These are phyloP conservation scores for Drepana arcuata DNA, from an alignment of 1,140 invertebrate species.

Conservation along the genomic window DNA sequence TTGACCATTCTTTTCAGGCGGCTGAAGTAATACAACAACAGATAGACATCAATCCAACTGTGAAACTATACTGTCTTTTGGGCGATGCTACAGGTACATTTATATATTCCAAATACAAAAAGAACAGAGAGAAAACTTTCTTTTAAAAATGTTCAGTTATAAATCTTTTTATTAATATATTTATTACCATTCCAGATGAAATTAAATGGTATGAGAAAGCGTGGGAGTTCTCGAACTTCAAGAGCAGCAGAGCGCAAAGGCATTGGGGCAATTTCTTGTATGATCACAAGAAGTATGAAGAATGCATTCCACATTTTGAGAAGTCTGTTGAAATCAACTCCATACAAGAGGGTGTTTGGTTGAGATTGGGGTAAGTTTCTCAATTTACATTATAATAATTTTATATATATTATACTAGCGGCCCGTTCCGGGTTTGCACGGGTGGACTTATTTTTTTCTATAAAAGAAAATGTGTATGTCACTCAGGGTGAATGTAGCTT, in stretches of 20 bases:
- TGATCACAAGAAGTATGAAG: constrained; percentile 80
- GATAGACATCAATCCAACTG: constrained; percentile 84
- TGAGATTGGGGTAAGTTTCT: constrained; percentile 84
- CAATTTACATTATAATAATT: too few species aligned
- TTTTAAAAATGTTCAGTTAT: neutral
- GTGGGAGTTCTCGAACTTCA: constrained; percentile 89
- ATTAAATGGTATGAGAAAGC: constrained; percentile 90
- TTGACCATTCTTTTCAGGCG: constrained; percentile 76
- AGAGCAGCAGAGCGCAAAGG: constrained; percentile 85
- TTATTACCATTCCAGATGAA: constrained; percentile 73
- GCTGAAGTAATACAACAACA: constrained; percentile 90
- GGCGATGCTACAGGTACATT: constrained; percentile 74
- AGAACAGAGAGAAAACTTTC: neutral
- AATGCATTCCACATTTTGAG: constrained; percentile 85
- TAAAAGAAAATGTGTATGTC: too few species aligned
- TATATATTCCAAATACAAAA: neutral
- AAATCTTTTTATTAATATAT: neutral
- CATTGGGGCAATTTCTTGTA: constrained; percentile 89
- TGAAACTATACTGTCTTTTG: constrained; percentile 90
- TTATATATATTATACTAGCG: too few species aligned
- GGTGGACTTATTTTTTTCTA: too few species aligned
- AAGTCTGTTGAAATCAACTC: constrained; percentile 88
- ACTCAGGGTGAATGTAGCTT: too few species aligned
- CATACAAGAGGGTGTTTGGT: constrained; percentile 88
- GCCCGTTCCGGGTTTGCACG: too few species aligned